Evolutionary conservation across 1,140 invertebrate species (phyloP), one percentile per base, ranked within the genome.

Genomic region (Pissodes strobi): DNA sequence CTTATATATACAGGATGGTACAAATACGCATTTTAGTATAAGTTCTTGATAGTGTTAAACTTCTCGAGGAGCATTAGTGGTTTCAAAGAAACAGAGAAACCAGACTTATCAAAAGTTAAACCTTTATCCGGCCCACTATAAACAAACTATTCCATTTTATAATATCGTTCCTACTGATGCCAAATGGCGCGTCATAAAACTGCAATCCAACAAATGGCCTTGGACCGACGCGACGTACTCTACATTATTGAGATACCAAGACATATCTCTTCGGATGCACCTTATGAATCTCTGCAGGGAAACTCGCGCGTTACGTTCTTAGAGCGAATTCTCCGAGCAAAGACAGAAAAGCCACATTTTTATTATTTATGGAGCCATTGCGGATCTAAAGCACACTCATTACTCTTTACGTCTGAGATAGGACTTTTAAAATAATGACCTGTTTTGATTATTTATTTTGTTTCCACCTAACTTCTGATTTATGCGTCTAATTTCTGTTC

Each of bases 361-460:
- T 61, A 61, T 61, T 61, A 61, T 61, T 61, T 61, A 61, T 52
- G 58, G 46, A 18, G 48, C 46, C 46, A 52, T 61, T 61, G 46
- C 22, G 45, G 48, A 34, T 52, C 43, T 38, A 51, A 52, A 61
- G 58, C 45, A 23, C 34, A 5, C 4, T 34, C 48, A 52, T 61
- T 61, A 61, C 30, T 61, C 58, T 61, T 51, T 61, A 59, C 23
- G 43, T 61, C 58, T 19, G 43, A 61, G 58, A 61, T 61, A 61
- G 22, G 58, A 61, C 46, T 51, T 61, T 61, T 52, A 49, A 61
- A 61, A 45, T 61, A 61, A 61, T 52, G 19, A 61, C 46, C 21
- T 49, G 30, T 46, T 61, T 51, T 61, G 58, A 61, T 61, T 51
- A 61, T 61, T 61, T 61, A 51, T 61, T 52, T 61, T 61, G 57